Base-by-base conservation (phyloP, 1,140 invertebrate species). In the Drosophila guanche region DNA sequence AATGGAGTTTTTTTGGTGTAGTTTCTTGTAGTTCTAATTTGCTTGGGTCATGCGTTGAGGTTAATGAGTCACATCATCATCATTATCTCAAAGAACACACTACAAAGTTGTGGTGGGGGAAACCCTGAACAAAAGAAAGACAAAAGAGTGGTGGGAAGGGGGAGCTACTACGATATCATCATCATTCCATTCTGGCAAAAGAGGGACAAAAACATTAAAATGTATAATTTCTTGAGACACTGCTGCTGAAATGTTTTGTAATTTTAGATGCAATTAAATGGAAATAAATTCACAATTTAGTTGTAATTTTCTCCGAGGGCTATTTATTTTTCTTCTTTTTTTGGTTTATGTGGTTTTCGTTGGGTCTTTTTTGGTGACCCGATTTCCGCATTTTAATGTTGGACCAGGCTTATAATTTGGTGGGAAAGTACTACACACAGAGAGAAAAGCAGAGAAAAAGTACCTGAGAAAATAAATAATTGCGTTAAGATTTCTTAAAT, bases 231-330 rank as follows among this genome's bases (percentile, higher is more conserved):
- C 48, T 37, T 20, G 53, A 69, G 43, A 69, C 66, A 69, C 55
- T 54, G 65, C 51, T 65, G 40, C 20, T 43, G 53, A 54, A 58
- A 29, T 78, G 71, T 83, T 81, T 74, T 78, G 81, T 78, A 83
- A 86, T 88, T 37, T 81, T 86, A 86, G 74, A 78, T 61, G 83
- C 83, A 86, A 88, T 86, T 86, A 86, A 88, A 86, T 88, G 74
- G 83, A 78, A 83, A 86, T 86, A 86, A 86, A 86, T 88, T 86
- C 75, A 88, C 83, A 88, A 86, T 86, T 86, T 86, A 86, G 83
- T 72, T 67, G 58, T 83, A 62, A 75, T 88, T 58, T 71, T 78
- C 77, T 53, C 47, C 22, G 25, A 41, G 47, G 40, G 60, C 59
- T 66, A 80, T 76, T 76, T 71, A 23, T 51, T 50, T 52, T 72